Conservation (phyloP, 2,113 vertebrate genomes). For the Hyperoodon ampullatus region DNA sequence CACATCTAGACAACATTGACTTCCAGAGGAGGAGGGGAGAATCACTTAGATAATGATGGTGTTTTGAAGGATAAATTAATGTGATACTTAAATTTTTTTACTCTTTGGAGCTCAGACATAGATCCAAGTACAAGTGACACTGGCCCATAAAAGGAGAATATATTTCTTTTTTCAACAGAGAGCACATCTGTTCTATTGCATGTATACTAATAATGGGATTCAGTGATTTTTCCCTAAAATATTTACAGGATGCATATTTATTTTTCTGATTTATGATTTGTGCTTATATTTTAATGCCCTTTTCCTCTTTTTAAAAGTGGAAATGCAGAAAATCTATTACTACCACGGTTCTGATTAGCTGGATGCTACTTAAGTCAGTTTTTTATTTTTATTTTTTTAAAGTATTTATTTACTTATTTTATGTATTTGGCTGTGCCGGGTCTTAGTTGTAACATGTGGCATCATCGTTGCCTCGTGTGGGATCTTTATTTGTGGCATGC, state of each 20-base stretch:
- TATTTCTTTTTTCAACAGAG: background rate
- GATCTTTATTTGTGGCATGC: no score
- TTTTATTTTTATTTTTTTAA: background rate
- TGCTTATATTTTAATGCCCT: background rate
- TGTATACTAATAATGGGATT: background rate
- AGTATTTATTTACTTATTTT: no score
- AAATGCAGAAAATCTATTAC: background rate
- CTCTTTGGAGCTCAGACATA: background rate
- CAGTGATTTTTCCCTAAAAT: background rate
- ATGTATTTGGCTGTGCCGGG: no score
- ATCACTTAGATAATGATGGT: background rate
- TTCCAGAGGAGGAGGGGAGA: background rate
- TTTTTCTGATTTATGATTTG: background rate
- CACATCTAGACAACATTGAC: background rate
- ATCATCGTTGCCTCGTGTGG: no score
- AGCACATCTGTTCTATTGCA: background rate
- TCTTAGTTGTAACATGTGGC: no score
- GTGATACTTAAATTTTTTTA: background rate
- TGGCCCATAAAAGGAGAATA: background rate
- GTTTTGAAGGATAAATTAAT: background rate
- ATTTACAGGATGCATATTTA: background rate
- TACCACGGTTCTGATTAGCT: background rate
- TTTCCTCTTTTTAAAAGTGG: background rate
- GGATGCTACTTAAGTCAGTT: background rate
- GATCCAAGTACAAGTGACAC: background rate